Base-by-base conservation (phyloP, 2,888 invertebrate species). In the Deilephila porcellus region DNA sequence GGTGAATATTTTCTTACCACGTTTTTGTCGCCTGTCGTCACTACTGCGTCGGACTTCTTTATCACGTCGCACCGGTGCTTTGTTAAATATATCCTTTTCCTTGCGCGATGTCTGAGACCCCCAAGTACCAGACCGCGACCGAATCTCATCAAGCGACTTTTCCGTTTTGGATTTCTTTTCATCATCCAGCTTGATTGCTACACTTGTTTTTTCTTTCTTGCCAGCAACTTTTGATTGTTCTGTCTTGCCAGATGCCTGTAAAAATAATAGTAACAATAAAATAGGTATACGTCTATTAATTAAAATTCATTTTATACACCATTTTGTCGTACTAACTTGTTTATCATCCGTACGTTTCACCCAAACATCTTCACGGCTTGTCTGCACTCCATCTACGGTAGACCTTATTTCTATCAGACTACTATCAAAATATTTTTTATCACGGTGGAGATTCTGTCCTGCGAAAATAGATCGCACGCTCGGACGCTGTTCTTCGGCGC, bases 371-470 rank as follows among this genome's bases (percentile, higher is more conserved):
- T 97, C 97, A 1, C 88, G 88, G 81, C 96, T 96, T 64, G 96
- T 76, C 0, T 96, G 95, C 62, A 95, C 92, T 80, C 95, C 96
- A 77, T 96, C 96, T n/a, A 96, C 96, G 74, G 95, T 96, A 80
- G 96, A 97, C 86, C 97, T 97, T 91, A 98, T 97, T 91, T 97
- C 97, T 82, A 98, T 96, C 79, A 98, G 93, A 78, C 97, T 97
- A 80, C 97, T 96, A 91, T 98, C 98, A 86, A 98, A 98, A 94
- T 97, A 98, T 78, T 96, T 95, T 85, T 97, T 97, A 90, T 97
- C 97, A 77, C 96, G 95, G 90, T 98, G 98, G 83, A 93, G 93
- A 90, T 91, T 93, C 88, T 90, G 88, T 75, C 88, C 90, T 83
- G 95, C 90, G 88, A 97, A 97, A 75, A 97, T 91, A 19, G 95